Conservation (phyloP, 1,140 invertebrate genomes). For the Aethina tumida region DNA sequence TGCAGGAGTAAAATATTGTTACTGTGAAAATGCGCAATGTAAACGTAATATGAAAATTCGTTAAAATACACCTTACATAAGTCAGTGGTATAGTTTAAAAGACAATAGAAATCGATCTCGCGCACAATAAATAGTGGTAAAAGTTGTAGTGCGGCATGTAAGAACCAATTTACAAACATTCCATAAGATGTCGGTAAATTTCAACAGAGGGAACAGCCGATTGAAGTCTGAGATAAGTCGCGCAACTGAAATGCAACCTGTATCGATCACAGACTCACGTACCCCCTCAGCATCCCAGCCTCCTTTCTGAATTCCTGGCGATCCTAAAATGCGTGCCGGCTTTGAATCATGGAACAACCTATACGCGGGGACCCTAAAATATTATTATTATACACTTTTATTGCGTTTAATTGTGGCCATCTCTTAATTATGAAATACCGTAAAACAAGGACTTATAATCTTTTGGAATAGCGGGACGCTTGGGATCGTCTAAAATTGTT, state of each 20-base stretch:
- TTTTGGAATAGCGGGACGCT: too few species aligned
- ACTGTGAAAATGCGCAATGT: too few species aligned
- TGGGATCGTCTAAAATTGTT: too few species aligned
- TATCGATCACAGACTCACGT: constrained; percentile 14
- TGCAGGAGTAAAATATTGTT: too few species aligned
- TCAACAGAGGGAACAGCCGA: constrained; percentile 19
- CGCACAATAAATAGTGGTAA: constrained; percentile 19
- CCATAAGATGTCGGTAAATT: constrained; percentile 26
- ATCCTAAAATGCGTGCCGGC: constrained; percentile 14
- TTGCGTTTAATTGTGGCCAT: too few species aligned
- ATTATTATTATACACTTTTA: too few species aligned
- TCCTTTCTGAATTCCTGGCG: constrained; percentile 12
- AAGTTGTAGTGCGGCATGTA: constrained; percentile 29
- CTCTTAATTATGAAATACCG: too few species aligned
- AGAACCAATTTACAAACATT: constrained; percentile 33
- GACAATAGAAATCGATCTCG: constrained; percentile 23
- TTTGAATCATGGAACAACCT: too few species aligned
- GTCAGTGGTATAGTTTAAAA: constrained; percentile 8
- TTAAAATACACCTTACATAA: too few species aligned
- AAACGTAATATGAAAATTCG: too few species aligned
- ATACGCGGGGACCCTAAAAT: too few species aligned
- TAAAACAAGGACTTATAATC: too few species aligned
- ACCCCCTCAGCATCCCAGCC: constrained; percentile 11
- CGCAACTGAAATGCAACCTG: constrained; percentile 5
- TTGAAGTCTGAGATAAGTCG: constrained; percentile 22